Conservation (phyloP, 2,113 vertebrate genomes). For the Xiphorhynchus elegans region DNA sequence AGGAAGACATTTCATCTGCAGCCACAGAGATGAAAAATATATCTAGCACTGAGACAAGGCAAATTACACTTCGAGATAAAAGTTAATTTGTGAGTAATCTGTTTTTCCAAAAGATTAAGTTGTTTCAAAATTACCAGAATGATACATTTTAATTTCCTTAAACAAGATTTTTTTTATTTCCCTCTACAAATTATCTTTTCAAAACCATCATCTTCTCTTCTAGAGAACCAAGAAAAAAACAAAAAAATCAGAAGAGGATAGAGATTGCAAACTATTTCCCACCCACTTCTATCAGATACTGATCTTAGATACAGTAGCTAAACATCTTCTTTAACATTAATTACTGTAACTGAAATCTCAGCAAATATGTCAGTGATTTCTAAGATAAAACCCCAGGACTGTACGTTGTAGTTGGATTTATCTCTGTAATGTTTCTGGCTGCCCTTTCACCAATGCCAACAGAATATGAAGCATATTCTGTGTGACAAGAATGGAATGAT, state of each 20-base stretch:
- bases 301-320: background rate
- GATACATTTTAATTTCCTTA: background rate
- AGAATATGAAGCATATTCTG: background rate
- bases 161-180: background rate
- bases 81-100: background rate
- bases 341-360: background rate
- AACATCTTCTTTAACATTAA: background rate
- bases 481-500: slow-evolving; percentile 50
- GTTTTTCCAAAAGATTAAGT: background rate
- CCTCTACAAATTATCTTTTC: background rate
- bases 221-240: background rate
- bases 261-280: background rate
- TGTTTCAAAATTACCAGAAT: background rate
- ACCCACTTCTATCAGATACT: background rate
- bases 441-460: background rate
- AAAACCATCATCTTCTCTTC: background rate
- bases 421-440: background rate
- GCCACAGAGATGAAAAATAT: background rate
- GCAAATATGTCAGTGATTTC: background rate
- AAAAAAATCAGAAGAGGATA: background rate
- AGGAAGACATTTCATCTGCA: background rate
- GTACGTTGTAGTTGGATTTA: background rate
- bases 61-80: background rate
- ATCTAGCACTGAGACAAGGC: background rate
- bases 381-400: background rate